Conservation (phyloP, 2,888 invertebrate genomes). For the Melieria crassipennis region DNA sequence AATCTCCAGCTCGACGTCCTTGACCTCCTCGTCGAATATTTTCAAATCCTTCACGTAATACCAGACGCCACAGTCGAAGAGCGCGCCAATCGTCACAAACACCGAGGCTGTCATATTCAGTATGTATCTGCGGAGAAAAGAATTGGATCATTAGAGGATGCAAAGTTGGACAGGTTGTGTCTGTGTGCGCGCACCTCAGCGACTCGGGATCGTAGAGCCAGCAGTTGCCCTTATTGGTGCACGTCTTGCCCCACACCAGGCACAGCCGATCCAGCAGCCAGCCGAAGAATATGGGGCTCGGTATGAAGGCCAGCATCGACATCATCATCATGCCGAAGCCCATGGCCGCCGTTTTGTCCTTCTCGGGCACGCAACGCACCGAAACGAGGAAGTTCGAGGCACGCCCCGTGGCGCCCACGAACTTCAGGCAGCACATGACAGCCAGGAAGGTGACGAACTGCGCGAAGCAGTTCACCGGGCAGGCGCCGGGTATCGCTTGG, state of each 20-base stretch:
- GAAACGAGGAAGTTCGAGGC: conserved; percentile 73
- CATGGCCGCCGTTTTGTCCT: conserved; percentile 78
- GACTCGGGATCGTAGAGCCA: conserved; percentile 78
- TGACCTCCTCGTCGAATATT: conserved; percentile 74
- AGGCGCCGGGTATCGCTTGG: conserved; percentile 68
- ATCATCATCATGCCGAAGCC: conserved; percentile 76
- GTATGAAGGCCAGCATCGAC: conserved; percentile 78
- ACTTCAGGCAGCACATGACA: conserved; percentile 71
- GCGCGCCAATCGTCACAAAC: conserved; percentile 72
- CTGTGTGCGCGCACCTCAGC: conserved; percentile 60
- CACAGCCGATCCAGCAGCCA: conserved; percentile 74
- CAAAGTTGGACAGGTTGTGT: background rate
- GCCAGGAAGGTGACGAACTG: conserved; percentile 69
- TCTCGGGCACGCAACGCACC: conserved; percentile 75
- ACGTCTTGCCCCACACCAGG: conserved; percentile 79
- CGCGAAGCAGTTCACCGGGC: conserved; percentile 70
- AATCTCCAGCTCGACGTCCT: conserved; percentile 62
- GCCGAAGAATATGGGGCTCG: conserved; percentile 81
- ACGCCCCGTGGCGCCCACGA: conserved; percentile 71
- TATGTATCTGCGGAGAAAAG: conserved; percentile 66
- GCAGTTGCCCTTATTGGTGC: conserved; percentile 76
- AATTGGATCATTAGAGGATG: background rate
- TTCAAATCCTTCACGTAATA: conserved; percentile 75
- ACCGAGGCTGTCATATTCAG: conserved; percentile 74
- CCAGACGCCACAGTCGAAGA: conserved; percentile 76